These are phyloP conservation scores for Psephotus haematonotus DNA, from an alignment of 2,113 vertebrate genomes.

Conservation along the genomic window DNA sequence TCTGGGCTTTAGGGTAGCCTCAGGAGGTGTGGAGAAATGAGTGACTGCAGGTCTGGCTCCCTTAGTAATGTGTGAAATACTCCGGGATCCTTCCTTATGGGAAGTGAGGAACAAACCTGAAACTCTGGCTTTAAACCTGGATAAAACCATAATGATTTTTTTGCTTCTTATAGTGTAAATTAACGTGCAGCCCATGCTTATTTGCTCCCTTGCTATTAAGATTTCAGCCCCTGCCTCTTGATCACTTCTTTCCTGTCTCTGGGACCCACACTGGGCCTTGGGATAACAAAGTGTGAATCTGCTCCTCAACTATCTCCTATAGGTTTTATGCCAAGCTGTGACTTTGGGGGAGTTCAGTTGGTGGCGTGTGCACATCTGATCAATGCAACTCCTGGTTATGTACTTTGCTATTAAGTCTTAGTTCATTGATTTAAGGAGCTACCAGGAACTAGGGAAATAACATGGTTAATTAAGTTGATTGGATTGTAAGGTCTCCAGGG, in stretches of 20 bases:
- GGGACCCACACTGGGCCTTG: not conserved
- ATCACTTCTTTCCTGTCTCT: not conserved
- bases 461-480: constrained; percentile 63
- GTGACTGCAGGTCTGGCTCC: not conserved
- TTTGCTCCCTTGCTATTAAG: not conserved
- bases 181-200: not conserved
- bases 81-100: not conserved
- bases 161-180: not conserved
- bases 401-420: constrained; percentile 24
- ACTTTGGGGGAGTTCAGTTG: not conserved
- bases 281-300: not conserved
- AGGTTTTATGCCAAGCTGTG: not conserved
- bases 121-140: not conserved
- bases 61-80: not conserved
- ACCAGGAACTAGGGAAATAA: constrained; percentile 26
- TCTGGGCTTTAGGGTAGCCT: not conserved
- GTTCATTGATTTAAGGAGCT: constrained; percentile 48
- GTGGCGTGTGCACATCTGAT: constrained; percentile 1
- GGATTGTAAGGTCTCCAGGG: not conserved
- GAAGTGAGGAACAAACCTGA: not conserved
- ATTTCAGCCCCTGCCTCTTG: not conserved
- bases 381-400: constrained; percentile 30
- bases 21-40: not conserved
- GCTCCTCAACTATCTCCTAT: not conserved
- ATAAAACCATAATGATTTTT: not conserved